phyloP scores from a whole-genome alignment of 35 echinoderm and acorn worm genomes.

The Strongylocentrotus purpuratus region DNA sequence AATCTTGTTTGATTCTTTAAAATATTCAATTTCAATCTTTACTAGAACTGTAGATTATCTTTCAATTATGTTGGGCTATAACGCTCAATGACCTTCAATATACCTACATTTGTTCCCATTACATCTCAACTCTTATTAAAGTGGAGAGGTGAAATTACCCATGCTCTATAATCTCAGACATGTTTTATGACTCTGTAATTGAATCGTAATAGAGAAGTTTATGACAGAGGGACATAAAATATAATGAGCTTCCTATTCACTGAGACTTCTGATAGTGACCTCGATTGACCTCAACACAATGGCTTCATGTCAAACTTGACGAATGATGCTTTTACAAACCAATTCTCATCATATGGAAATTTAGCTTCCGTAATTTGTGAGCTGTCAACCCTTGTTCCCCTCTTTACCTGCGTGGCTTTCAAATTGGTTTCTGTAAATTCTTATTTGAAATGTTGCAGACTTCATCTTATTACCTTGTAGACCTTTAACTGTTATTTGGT shows the following conservation, averaged over 20 bases:
- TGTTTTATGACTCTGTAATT: constrained; percentile 13
- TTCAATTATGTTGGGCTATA: neutral
- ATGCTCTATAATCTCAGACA: neutral
- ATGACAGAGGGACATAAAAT: constrained; percentile 4
- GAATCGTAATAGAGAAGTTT: constrained; percentile 3
- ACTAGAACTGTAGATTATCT: neutral
- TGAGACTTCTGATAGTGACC: neutral
- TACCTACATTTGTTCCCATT: neutral
- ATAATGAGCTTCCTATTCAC: constrained; percentile 2
- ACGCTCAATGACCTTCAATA: neutral
- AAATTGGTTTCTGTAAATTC: neutral
- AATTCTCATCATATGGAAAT: neutral
- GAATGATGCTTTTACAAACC: constrained; percentile 17
- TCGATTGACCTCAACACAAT: neutral
- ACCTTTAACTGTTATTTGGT: neutral
- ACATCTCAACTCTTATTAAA: neutral
- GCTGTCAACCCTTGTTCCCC: neutral
- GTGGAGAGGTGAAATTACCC: neutral
- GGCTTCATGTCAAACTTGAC: neutral
- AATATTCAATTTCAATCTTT: too few relatives aligned
- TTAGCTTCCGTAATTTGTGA: neutral
- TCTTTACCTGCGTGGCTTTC: neutral
- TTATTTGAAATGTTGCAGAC: neutral
- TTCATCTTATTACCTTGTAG: neutral
- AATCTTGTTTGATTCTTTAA: too few relatives aligned